Percentiles rank a stretch among this genome's conserved stretches.
These are phyloP conservation scores for Griposia aprilina DNA, from an alignment of 2,888 invertebrate genomes.

Conservation along the genomic window DNA sequence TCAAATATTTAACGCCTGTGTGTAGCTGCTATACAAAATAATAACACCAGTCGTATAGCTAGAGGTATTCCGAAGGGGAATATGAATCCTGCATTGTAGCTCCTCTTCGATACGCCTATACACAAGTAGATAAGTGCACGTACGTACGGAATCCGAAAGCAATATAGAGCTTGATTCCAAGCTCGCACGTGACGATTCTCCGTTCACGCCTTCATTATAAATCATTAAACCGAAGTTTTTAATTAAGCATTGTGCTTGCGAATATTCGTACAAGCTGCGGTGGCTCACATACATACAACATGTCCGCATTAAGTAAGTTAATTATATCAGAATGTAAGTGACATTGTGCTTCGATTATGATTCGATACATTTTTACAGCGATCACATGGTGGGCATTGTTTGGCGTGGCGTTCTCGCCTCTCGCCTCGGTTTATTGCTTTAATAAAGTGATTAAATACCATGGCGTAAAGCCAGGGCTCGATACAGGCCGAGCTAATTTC, in stretches of 20 bases:
- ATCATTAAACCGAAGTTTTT: conserved; percentile 80
- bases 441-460: conserved; percentile 87
- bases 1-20: conserved; percentile 43
- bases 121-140: neutral
- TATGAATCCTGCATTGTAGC: conserved; percentile 14
- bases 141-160: conserved; percentile 22
- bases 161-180: conserved; percentile 46
- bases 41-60: conserved; percentile 22
- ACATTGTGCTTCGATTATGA: conserved; percentile 79
- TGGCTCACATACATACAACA: conserved; percentile 71
- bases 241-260: conserved; percentile 83
- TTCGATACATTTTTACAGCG: conserved; percentile 84
- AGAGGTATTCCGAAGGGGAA: conserved; percentile 26
- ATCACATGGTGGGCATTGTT: conserved; percentile 84
- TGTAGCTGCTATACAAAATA: conserved; percentile 21
- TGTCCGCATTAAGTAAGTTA: conserved; percentile 80
- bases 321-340: conserved; percentile 79
- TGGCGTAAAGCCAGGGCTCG: conserved; percentile 79
- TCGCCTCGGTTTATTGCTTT: conserved; percentile 81
- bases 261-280: conserved; percentile 62
- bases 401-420: conserved; percentile 74
- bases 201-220: conserved; percentile 75
- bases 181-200: conserved; percentile 68
- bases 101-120: neutral
- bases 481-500: conserved; percentile 82